These are phyloP conservation scores for Spea bombifrons DNA, from an alignment of 2,113 vertebrate genomes.

Conservation along the genomic window DNA sequence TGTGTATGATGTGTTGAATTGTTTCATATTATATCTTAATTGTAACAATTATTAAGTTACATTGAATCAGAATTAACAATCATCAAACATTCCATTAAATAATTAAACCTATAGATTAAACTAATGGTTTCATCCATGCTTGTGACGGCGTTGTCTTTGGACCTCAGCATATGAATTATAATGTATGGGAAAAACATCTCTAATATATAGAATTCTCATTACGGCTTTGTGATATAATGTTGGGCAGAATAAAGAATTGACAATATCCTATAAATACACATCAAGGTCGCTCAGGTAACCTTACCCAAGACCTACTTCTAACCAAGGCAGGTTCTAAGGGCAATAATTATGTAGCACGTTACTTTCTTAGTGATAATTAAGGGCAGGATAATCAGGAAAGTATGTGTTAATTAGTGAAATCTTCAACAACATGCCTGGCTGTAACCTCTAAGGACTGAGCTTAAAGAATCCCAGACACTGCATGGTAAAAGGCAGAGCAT, in stretches of 20 bases:
- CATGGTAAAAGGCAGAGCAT: background rate
- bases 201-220: too few species aligned
- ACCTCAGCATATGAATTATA: too few species aligned
- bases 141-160: too few species aligned
- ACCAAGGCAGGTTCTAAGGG: background rate
- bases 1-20: too few species aligned
- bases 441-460: conserved; percentile 11
- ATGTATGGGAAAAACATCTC: too few species aligned
- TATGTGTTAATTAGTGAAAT: conserved; percentile 41
- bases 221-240: too few species aligned
- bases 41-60: too few species aligned
- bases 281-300: background rate
- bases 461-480: background rate
- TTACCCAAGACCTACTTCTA: background rate
- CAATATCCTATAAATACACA: background rate
- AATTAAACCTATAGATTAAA: too few species aligned
- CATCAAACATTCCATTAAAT: too few species aligned
- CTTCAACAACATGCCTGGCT: conserved; percentile 15
- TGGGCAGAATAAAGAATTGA: background rate
- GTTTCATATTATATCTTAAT: too few species aligned
- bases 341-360: background rate
- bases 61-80: too few species aligned
- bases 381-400: conserved; percentile 34
- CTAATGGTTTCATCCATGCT: too few species aligned
- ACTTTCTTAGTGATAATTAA: conserved; percentile 32